Evolutionary conservation across 2,113 vertebrate species (phyloP).

Genomic region (Cyphomyrus discorhynchus): DNA sequence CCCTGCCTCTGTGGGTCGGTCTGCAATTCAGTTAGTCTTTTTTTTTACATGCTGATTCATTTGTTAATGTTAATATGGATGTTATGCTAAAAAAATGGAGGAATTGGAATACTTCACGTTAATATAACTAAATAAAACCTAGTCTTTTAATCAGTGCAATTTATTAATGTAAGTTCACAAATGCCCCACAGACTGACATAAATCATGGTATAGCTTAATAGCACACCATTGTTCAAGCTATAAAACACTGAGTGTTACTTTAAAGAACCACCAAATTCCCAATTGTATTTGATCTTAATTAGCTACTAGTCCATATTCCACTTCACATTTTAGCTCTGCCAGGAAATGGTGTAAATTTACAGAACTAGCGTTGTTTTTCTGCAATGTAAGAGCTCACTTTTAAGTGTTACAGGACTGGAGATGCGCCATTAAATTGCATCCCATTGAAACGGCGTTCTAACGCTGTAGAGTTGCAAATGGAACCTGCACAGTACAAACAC

Average conservation of each 20-base stretch:
- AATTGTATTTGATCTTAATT: not conserved
- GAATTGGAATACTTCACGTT: not conserved
- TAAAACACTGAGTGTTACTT: not conserved
- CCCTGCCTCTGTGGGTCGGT: not conserved
- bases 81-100: not conserved
- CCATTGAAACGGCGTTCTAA: not conserved
- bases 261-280: not conserved
- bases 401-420: not conserved
- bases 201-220: not conserved
- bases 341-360: not conserved
- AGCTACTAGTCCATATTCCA: not conserved
- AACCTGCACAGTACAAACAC: slow-evolving; percentile 2
- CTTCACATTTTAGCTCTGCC: not conserved
- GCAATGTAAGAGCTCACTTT: not conserved
- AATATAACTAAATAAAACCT: not conserved
- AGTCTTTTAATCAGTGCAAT: not conserved
- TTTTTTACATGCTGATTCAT: not conserved
- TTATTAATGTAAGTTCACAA: not conserved
- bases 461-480: not conserved
- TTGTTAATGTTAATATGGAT: not conserved
- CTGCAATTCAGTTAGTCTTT: not conserved
- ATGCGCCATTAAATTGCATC: not conserved
- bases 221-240: not conserved
- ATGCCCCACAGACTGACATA: not conserved
- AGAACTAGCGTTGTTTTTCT: not conserved